Percentiles rank a stretch among this genome's conserved stretches.
These are phyloP conservation scores for Tanypteryx hageni DNA, from an alignment of 2,888 invertebrate genomes.

Conservation along the genomic window DNA sequence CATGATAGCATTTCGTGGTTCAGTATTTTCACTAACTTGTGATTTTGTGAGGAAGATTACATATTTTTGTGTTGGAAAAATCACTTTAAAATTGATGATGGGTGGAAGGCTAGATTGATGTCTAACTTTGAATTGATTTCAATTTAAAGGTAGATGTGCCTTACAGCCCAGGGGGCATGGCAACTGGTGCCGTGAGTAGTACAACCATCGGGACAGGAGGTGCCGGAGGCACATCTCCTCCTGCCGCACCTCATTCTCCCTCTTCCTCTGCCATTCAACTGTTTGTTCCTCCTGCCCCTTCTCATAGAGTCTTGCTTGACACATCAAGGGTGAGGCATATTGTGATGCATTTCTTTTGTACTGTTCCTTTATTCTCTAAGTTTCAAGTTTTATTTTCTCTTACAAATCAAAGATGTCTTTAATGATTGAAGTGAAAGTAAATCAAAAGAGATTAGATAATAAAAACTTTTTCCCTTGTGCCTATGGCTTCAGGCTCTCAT, in stretches of 20 bases:
- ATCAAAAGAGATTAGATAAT: too few species aligned
- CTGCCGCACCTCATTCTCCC: constrained; percentile 69
- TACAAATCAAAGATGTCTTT: too few species aligned
- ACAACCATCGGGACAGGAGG: constrained; percentile 72
- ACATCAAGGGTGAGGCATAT: constrained; percentile 8
- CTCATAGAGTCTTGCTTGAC: constrained; percentile 48
- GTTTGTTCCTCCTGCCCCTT: constrained; percentile 33
- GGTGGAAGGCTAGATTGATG: too few species aligned
- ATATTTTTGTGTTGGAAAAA: too few species aligned
- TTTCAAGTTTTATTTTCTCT: too few species aligned
- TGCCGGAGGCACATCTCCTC: constrained; percentile 71
- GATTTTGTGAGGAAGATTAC: too few species aligned
- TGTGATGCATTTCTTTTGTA: background rate
- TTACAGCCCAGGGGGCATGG: constrained; percentile 62
- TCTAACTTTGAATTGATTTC: background rate
- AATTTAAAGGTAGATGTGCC: constrained; percentile 33
- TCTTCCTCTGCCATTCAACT: constrained; percentile 26
- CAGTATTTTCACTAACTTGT: too few species aligned
- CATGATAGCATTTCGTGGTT: too few species aligned
- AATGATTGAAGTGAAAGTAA: too few species aligned
- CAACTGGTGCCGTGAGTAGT: constrained; percentile 72
- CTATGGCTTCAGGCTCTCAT: too few species aligned
- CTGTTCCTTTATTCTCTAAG: background rate
- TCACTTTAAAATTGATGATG: too few species aligned
- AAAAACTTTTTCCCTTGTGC: too few species aligned